phyloP scores from a whole-genome alignment of 2,797 vertebrate genomes.

The Picus viridis region DNA sequence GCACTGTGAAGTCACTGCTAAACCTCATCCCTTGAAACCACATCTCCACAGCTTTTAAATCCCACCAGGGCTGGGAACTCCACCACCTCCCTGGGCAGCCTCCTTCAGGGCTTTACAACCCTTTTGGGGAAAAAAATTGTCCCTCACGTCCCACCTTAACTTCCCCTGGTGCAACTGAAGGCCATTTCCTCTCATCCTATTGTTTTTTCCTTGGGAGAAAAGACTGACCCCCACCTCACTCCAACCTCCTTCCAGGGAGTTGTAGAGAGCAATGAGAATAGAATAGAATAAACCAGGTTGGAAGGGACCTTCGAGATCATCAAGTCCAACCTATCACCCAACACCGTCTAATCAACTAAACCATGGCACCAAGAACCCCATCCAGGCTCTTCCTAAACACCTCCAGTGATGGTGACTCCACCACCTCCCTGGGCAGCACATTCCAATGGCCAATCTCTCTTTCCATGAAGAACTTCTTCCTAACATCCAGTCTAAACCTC shows the following conservation, averaged over 20 bases:
- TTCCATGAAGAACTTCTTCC: no score
- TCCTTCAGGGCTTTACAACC: not conserved
- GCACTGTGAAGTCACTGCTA: not conserved
- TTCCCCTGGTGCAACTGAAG: not conserved
- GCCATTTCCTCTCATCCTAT: not conserved
- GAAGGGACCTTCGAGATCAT: no score
- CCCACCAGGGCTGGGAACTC: not conserved
- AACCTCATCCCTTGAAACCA: not conserved
- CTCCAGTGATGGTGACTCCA: no score
- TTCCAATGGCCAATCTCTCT: no score
- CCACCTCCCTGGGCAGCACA: no score
- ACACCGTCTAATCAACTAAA: no score
- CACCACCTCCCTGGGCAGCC: not conserved
- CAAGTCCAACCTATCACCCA: no score
- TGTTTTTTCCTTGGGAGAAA: not conserved
- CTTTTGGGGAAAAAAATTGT: not conserved
- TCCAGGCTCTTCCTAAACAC: no score
- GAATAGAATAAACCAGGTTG: no score
- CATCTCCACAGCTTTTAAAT: not conserved
- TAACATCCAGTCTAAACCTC: no score
- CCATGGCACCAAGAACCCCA: no score
- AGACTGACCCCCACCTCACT: no score
- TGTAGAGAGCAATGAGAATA: not conserved
- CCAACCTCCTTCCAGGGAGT: not conserved
- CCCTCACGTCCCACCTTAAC: not conserved